phyloP scores from a whole-genome alignment of 1,140 invertebrate species.

The Charaxes varanes region DNA sequence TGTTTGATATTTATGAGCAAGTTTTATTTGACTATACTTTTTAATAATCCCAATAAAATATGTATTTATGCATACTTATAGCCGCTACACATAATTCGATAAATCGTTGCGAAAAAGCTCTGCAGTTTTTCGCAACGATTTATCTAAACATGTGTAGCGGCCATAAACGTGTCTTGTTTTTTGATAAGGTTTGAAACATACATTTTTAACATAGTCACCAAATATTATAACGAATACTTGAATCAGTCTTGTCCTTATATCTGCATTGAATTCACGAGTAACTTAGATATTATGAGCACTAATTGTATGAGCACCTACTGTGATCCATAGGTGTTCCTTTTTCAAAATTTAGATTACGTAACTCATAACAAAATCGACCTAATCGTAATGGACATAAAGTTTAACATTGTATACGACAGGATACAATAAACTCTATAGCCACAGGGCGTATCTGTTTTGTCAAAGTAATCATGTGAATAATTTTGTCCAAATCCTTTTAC shows the following conservation, averaged over 20 bases:
- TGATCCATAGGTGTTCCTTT: slow-evolving; percentile 50
- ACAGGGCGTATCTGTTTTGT: slow-evolving; percentile 70
- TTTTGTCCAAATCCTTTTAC: slow-evolving; percentile 63
- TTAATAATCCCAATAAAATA: no score
- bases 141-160: no score
- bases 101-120: no score
- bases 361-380: slow-evolving; percentile 15
- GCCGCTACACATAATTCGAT: no score
- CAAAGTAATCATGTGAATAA: slow-evolving; percentile 66
- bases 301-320: slow-evolving; percentile 56
- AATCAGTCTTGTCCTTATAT: slow-evolving; percentile 11
- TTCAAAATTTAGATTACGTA: slow-evolving; percentile 29
- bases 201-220: no score
- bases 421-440: slow-evolving; percentile 44
- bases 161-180: no score
- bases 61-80: no score
- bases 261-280: slow-evolving; percentile 39
- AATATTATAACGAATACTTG: no score
- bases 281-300: slow-evolving; percentile 44
- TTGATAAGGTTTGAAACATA: no score
- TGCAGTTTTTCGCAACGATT: no score
- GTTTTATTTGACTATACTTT: no score
- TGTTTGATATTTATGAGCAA: no score
- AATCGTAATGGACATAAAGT: slow-evolving; percentile 19
- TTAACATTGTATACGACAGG: slow-evolving; percentile 3